These are phyloP conservation scores for Pogonocichla stellata DNA, from an alignment of 2,113 vertebrate species.

Conservation along the genomic window DNA sequence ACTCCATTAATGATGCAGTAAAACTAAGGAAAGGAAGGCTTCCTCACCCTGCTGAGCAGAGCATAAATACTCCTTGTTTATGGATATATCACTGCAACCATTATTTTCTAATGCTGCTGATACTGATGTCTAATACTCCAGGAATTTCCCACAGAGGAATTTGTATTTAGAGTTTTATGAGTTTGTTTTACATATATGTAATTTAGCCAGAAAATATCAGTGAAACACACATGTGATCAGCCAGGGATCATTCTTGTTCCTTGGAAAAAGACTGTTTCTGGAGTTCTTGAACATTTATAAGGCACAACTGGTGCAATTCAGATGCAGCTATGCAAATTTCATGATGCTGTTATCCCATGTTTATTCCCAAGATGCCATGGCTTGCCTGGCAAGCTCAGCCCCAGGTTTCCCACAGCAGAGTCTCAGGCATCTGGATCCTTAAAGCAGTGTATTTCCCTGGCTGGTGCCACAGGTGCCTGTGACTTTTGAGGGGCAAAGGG, in stretches of 20 bases:
- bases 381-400: not conserved
- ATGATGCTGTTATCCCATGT: not conserved
- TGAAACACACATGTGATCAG: not conserved
- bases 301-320: not conserved
- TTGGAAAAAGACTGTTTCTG: not conserved
- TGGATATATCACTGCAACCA: not conserved
- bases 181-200: not conserved
- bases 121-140: not conserved
- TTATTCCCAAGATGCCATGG: not conserved
- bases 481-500: not conserved
- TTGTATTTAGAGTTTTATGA: not conserved
- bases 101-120: not conserved
- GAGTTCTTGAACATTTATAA: not conserved
- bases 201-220: not conserved
- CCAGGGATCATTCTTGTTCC: accelerated
- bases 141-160: not conserved
- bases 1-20: not conserved
- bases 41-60: not conserved
- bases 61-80: not conserved
- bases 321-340: not conserved
- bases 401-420: not conserved
- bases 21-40: not conserved
- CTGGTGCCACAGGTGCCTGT: not conserved
- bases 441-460: not conserved
- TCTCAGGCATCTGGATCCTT: not conserved